Percentiles rank a stretch among this genome's conserved stretches.
Evolutionary conservation across 2,888 invertebrate species (phyloP).

Genomic region (Chelonus formosanus): DNA sequence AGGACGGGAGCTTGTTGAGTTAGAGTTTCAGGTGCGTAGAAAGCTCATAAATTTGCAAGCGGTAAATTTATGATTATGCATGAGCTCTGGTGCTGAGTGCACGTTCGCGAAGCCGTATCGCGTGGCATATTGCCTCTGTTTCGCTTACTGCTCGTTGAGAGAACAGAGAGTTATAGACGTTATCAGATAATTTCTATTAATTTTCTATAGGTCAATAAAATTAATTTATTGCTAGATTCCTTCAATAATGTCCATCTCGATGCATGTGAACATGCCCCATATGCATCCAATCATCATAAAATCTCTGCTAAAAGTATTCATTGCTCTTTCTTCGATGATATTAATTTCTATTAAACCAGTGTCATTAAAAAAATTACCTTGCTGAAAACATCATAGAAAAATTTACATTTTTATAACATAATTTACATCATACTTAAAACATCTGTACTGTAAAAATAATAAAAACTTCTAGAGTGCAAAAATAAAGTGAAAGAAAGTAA

Average conservation of each 20-base stretch:
- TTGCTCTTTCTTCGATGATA: no score
- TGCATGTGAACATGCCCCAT: no score
- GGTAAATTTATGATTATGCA: slow-evolving; percentile 62
- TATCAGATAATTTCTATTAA: background rate
- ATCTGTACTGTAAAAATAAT: no score
- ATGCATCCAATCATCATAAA: no score
- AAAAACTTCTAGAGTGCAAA: no score
- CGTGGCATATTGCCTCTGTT: slow-evolving; percentile 43
- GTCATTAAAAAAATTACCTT: no score
- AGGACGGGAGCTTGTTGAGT: slow-evolving; percentile 15
- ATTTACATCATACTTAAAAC: no score
- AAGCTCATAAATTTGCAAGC: slow-evolving; percentile 34
- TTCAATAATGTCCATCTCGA: background rate
- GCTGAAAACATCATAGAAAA: no score
- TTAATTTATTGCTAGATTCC: background rate
- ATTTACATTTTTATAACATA: no score
- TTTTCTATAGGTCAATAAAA: background rate
- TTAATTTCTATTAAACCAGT: no score
- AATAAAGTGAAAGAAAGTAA: no score
- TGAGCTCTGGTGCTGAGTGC: slow-evolving; percentile 57
- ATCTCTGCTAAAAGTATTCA: no score
- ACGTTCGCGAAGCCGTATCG: slow-evolving; percentile 50
- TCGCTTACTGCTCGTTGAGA: slow-evolving; percentile 34
- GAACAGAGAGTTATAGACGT: slow-evolving; percentile 6
- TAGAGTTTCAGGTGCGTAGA: slow-evolving; percentile 31